phyloP scores from a whole-genome alignment of 2,113 vertebrate genomes.

The Plotosus lineatus region DNA sequence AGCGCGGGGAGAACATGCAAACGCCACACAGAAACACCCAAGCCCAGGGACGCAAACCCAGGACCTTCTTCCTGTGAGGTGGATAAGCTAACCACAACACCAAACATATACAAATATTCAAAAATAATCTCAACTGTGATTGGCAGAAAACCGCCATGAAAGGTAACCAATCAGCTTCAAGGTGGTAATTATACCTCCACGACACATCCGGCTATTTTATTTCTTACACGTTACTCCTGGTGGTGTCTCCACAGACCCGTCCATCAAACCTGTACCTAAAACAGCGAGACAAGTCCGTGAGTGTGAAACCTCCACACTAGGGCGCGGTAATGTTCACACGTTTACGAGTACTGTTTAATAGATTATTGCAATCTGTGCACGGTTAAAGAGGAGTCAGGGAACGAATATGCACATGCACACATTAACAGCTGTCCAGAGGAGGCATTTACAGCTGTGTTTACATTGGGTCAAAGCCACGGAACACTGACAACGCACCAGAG shows the following conservation, averaged over 20 bases:
- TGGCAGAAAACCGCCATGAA: background rate
- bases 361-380: conserved; percentile 40
- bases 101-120: too few relatives aligned
- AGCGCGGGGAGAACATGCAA: too few relatives aligned
- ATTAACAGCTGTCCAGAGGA: conserved; percentile 48
- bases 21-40: too few relatives aligned
- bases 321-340: conserved; percentile 27
- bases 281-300: background rate
- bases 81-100: too few relatives aligned
- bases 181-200: background rate
- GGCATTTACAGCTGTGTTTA: conserved; percentile 59
- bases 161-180: background rate
- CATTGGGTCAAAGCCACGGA: conserved; percentile 41
- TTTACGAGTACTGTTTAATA: conserved; percentile 36
- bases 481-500: conserved; percentile 44
- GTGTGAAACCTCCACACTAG: conserved; percentile 19
- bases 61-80: too few relatives aligned
- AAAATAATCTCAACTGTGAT: too few relatives aligned
- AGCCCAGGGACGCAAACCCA: too few relatives aligned
- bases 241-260: background rate
- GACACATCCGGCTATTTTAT: background rate
- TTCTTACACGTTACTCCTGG: background rate
- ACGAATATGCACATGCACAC: conserved; percentile 40
- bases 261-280: background rate
- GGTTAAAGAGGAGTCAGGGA: conserved; percentile 47